Evolutionary conservation across 2,888 invertebrate species (phyloP).

Genomic region (Heliconius erato): DNA sequence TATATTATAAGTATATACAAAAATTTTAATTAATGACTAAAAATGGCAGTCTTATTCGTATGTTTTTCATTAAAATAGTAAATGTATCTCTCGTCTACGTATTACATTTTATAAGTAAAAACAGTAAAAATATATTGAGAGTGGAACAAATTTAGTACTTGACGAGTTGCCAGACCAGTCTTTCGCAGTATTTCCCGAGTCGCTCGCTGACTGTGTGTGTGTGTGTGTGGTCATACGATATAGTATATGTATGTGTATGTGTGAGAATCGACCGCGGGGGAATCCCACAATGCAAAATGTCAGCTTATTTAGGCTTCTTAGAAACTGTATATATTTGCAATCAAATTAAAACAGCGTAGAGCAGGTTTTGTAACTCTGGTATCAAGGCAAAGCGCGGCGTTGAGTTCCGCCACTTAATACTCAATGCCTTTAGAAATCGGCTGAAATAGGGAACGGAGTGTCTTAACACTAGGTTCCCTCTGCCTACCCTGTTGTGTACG

Average conservation of each 20-base stretch:
- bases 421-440: no score
- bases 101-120: background rate
- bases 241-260: constrained; percentile 35
- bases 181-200: constrained; percentile 35
- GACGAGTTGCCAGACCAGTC: constrained; percentile 36
- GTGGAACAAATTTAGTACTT: background rate
- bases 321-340: constrained; percentile 30
- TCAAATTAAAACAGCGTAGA: background rate
- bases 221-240: constrained; percentile 17
- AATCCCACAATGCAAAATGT: constrained; percentile 72
- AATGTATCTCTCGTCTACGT: background rate
- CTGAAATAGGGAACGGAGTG: no score
- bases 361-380: background rate
- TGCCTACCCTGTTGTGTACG: no score
- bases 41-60: background rate
- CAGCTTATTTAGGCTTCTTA: constrained; percentile 50
- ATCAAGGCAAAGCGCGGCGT: no score
- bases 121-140: background rate
- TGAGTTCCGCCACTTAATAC: no score
- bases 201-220: constrained; percentile 6
- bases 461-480: no score
- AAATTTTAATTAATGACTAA: background rate
- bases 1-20: background rate
- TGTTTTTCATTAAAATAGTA: background rate
- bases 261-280: constrained; percentile 63